These are phyloP conservation scores for Poeciliopsis presidionis DNA, from an alignment of 2,797 vertebrate species.

Conservation along the genomic window DNA sequence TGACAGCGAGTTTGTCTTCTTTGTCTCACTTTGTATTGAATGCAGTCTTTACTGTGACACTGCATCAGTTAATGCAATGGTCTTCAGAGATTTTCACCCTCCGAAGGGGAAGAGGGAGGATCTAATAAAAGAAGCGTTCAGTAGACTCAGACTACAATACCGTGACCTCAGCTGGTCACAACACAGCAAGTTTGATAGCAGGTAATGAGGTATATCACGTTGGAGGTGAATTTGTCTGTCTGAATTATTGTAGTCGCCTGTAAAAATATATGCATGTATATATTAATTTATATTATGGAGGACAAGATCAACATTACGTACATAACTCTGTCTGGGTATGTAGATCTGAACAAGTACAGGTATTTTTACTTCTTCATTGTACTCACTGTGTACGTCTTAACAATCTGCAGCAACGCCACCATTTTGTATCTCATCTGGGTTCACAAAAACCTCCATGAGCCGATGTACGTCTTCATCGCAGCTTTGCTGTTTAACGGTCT, in stretches of 20 bases:
- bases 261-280: background rate
- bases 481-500: constrained; percentile 49
- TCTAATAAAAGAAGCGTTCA: no score
- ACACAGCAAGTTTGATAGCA: no score
- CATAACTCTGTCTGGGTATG: constrained; percentile 33
- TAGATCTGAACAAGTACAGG: constrained; percentile 36
- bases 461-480: constrained; percentile 64
- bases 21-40: no score
- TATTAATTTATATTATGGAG: background rate
- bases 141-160: no score
- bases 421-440: constrained; percentile 33
- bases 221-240: background rate
- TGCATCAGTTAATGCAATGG: no score
- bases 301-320: background rate
- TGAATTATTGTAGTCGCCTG: background rate
- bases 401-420: constrained; percentile 37
- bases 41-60: no score
- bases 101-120: no score
- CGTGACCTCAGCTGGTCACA: no score
- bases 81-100: background rate
- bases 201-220: no score
- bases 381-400: constrained; percentile 26
- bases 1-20: no score
- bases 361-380: constrained; percentile 36
- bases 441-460: constrained; percentile 57